Percentiles rank a stretch among this genome's conserved stretches.
phyloP scores from a whole-genome alignment of 2,888 invertebrate genomes.

The Eremobia ochroleuca region DNA sequence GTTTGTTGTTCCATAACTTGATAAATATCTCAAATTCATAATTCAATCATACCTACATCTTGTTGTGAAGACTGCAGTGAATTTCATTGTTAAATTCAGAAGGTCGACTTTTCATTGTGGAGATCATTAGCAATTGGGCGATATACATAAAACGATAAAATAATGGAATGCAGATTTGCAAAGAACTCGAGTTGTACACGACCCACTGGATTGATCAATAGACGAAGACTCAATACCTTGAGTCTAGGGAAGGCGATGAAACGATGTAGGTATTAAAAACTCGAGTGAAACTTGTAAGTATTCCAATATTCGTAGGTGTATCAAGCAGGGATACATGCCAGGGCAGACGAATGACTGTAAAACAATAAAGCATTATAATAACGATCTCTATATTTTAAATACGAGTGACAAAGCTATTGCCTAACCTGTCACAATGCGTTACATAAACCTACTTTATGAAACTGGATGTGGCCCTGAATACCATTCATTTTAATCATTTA shows the following conservation, averaged over 20 bases:
- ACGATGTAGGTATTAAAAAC: background rate
- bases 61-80: background rate
- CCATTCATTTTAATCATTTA: slow-evolving; percentile 45
- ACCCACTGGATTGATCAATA: background rate
- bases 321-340: background rate
- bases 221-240: background rate
- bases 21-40: too few species aligned
- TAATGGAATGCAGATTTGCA: too few species aligned
- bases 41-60: too few species aligned
- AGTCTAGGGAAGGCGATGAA: background rate
- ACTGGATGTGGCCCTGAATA: slow-evolving; percentile 61
- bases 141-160: background rate
- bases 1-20: too few species aligned
- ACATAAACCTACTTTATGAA: slow-evolving; percentile 73
- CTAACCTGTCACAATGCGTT: slow-evolving; percentile 67
- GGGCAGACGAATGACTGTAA: background rate
- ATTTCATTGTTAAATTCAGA: background rate
- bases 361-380: slow-evolving; percentile 20
- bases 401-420: slow-evolving; percentile 49
- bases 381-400: slow-evolving; percentile 19
- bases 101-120: background rate
- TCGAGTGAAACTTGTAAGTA: too few species aligned
- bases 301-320: background rate
- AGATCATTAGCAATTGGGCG: background rate
- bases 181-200: background rate